phyloP scores from a whole-genome alignment of 2,797 vertebrate genomes.

The Cuniculus paca region DNA sequence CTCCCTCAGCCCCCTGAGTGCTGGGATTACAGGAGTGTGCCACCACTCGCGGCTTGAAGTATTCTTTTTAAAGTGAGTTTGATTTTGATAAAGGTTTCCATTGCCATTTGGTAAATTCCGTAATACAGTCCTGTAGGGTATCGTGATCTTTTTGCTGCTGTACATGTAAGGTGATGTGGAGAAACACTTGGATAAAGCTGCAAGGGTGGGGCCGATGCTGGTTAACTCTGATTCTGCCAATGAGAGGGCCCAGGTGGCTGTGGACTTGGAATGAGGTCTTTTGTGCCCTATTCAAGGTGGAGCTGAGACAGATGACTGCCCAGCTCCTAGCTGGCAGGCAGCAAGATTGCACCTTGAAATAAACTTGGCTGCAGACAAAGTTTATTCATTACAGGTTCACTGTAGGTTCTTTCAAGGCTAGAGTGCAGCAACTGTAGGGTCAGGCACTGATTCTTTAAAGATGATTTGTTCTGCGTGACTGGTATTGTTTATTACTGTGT shows the following conservation, averaged over 20 bases:
- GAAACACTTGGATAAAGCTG: not conserved
- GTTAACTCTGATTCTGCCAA: constrained; percentile 7
- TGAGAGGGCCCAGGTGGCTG: not conserved
- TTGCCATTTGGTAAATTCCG: not conserved
- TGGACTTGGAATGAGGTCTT: not conserved
- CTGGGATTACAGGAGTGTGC: too few relatives aligned
- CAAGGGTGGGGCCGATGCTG: not conserved
- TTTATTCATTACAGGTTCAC: not conserved
- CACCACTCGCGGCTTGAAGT: not conserved
- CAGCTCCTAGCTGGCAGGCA: constrained; percentile 23
- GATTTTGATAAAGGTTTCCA: not conserved
- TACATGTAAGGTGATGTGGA: not conserved
- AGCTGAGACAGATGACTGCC: not conserved
- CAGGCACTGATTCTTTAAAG: not conserved
- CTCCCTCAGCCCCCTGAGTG: too few relatives aligned
- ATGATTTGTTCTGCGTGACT: not conserved
- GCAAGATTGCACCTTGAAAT: not conserved
- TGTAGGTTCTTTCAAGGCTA: not conserved
- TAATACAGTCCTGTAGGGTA: accelerated
- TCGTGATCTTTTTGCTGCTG: not conserved
- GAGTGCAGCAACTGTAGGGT: not conserved
- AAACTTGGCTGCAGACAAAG: not conserved
- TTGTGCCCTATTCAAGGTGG: not conserved
- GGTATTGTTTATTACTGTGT: not conserved
- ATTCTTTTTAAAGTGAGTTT: not conserved